Percentiles rank a stretch among this genome's conserved stretches.
These are phyloP conservation scores for Xiphorhynchus elegans DNA, from an alignment of 2,113 vertebrate genomes.

Conservation along the genomic window DNA sequence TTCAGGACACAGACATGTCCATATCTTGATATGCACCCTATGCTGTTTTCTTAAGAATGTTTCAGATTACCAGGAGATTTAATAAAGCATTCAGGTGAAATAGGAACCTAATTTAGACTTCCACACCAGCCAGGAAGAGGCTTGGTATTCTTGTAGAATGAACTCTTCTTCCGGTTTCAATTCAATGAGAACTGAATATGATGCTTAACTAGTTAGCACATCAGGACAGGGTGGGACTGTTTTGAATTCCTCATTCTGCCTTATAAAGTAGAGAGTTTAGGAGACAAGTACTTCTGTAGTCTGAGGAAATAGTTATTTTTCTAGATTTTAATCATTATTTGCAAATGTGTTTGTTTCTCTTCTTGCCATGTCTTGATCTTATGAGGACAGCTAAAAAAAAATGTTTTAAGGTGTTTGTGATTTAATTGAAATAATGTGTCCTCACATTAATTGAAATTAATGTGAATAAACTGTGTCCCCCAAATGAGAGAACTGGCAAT, in stretches of 20 bases:
- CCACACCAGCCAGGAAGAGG: background rate
- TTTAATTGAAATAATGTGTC: background rate
- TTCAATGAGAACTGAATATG: background rate
- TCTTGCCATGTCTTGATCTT: background rate
- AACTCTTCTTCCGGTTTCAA: background rate
- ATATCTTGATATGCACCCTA: background rate
- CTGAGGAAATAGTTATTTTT: background rate
- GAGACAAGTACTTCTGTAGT: accelerated
- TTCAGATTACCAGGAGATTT: background rate
- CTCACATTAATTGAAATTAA: background rate
- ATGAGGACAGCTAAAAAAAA: background rate
- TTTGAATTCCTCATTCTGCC: background rate
- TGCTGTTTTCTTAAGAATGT: background rate
- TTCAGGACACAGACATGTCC: accelerated
- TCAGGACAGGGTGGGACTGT: background rate
- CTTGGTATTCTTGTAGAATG: background rate
- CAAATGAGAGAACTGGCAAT: background rate
- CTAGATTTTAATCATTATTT: background rate
- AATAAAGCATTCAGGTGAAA: background rate
- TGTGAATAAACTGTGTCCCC: background rate
- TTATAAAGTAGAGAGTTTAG: background rate
- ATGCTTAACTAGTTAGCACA: background rate
- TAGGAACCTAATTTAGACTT: background rate
- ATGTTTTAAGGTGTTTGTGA: background rate
- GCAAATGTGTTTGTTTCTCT: background rate